Percentiles rank a stretch among this genome's conserved stretches.
Evolutionary conservation across 1,140 invertebrate genomes (phyloP).

Genomic region (Mercenaria mercenaria): DNA sequence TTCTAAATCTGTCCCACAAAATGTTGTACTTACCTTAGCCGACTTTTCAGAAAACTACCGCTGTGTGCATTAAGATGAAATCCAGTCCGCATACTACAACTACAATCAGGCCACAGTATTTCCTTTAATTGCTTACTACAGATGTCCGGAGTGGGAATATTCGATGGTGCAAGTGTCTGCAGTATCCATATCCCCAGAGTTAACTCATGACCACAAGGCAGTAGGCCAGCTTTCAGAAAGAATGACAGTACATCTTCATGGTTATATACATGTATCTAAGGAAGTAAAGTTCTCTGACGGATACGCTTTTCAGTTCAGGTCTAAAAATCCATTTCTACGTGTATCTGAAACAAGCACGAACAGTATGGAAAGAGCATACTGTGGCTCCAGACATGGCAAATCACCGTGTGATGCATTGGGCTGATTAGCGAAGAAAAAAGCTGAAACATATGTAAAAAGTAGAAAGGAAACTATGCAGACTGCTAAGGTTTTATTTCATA

Average conservation of each 20-base stretch:
- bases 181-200: too few relatives aligned
- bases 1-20: constrained; percentile 12
- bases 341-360: background rate
- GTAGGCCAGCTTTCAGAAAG: background rate
- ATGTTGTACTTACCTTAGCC: background rate
- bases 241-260: background rate
- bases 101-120: constrained; percentile 39
- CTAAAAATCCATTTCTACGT: background rate
- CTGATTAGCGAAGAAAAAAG: background rate
- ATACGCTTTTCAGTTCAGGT: background rate
- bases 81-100: background rate
- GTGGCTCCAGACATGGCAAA: constrained; percentile 14
- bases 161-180: background rate
- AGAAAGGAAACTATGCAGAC: background rate
- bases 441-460: background rate
- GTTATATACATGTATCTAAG: background rate
- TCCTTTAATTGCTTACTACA: constrained; percentile 44
- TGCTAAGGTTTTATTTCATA: background rate
- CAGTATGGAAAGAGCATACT: background rate
- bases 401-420: constrained; percentile 4
- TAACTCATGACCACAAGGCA: too few relatives aligned
- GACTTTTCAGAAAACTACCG: constrained; percentile 60
- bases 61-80: constrained; percentile 39
- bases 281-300: constrained; percentile 30
- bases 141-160: background rate